phyloP scores from a whole-genome alignment of 53 echinoderm and acorn worm genomes.

The Zoroaster sp. region DNA sequence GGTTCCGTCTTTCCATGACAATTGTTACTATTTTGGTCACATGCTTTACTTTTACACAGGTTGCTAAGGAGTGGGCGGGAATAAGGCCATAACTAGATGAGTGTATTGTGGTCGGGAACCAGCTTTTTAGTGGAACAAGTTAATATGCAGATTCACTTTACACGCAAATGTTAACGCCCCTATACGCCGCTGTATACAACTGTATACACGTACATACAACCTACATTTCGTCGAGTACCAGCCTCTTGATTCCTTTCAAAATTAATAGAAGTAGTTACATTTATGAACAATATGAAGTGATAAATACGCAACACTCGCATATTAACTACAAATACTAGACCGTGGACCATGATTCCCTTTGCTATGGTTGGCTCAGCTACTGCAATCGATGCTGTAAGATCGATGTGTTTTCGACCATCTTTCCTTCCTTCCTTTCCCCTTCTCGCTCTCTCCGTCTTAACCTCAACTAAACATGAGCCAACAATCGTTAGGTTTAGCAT shows the following conservation, averaged over 20 bases:
- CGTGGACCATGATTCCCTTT: not conserved
- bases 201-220: too few relatives aligned
- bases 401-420: conserved; percentile 21
- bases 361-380: not conserved
- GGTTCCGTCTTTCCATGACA: too few relatives aligned
- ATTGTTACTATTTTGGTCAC: too few relatives aligned
- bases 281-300: not conserved
- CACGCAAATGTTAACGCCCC: too few relatives aligned
- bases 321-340: not conserved
- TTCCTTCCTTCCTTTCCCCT: not conserved
- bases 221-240: too few relatives aligned
- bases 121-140: too few relatives aligned
- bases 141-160: too few relatives aligned
- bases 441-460: conserved; percentile 6
- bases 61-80: too few relatives aligned
- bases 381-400: conserved; percentile 4
- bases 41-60: too few relatives aligned
- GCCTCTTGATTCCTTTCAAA: not conserved
- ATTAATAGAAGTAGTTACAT: not conserved
- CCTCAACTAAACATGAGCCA: conserved; percentile 34
- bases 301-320: not conserved
- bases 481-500: conserved; percentile 31
- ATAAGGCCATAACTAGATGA: too few relatives aligned
- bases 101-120: too few relatives aligned
- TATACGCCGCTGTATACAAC: too few relatives aligned